Evolutionary conservation across 1,140 invertebrate species (phyloP).

Genomic region (Cyrtorhinus lividipennis): DNA sequence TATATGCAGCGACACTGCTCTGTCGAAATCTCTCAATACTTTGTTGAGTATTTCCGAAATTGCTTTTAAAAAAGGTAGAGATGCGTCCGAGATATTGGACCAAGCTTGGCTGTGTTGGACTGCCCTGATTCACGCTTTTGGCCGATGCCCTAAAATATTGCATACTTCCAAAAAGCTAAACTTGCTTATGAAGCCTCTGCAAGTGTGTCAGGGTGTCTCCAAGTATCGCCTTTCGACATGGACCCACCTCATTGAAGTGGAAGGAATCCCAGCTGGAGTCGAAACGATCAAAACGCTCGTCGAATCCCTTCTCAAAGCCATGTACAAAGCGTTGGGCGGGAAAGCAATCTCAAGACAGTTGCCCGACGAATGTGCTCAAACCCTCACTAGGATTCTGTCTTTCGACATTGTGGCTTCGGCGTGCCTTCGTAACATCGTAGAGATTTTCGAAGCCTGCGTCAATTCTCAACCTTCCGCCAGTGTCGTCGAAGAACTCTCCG

Average conservation of each 20-base stretch:
- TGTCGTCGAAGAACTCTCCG: neutral
- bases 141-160: neutral
- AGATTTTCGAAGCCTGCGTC: neutral
- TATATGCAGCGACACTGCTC: neutral
- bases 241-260: neutral
- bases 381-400: neutral
- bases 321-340: neutral
- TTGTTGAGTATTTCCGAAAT: neutral
- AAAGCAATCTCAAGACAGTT: neutral
- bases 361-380: neutral
- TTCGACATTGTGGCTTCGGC: neutral
- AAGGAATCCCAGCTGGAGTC: neutral
- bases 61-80: neutral
- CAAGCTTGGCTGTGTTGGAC: neutral
- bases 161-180: neutral
- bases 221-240: neutral
- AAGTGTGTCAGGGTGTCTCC: neutral
- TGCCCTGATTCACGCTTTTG: neutral
- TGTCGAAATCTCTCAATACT: neutral
- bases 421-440: neutral
- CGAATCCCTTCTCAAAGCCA: neutral
- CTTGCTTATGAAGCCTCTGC: neutral
- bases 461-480: neutral
- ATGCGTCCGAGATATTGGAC: neutral
- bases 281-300: neutral